Conservation (phyloP, 53 echinoderm and acorn worm genomes). For the Apostichopus leukothele region DNA sequence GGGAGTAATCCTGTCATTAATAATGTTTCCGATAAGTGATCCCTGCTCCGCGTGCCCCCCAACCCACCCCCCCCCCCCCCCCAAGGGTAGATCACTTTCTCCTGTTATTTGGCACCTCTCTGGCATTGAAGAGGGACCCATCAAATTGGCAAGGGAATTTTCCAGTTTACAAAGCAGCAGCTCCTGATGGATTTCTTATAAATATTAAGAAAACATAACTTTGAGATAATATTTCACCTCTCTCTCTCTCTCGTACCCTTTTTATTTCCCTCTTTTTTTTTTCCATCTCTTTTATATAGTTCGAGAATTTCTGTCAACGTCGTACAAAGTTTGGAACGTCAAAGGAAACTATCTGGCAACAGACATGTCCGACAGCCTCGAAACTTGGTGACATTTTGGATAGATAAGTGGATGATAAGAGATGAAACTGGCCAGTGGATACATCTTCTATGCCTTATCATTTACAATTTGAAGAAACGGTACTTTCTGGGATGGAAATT, state of each 20-base stretch:
- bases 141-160: background rate
- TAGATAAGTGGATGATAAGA: too few species aligned
- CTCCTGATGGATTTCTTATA: too few species aligned
- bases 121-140: background rate
- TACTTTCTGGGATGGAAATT: background rate
- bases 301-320: constrained; percentile 79
- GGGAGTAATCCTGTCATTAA: too few species aligned
- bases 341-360: constrained; percentile 31
- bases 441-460: background rate
- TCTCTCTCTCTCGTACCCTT: too few species aligned
- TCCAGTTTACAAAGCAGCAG: background rate
- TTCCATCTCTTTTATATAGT: constrained; percentile 60
- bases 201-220: too few species aligned
- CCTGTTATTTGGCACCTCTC: background rate
- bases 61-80: too few species aligned
- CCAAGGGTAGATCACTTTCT: background rate
- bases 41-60: too few species aligned
- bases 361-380: constrained; percentile 1
- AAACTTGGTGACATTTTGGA: constrained; percentile 16
- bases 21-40: too few species aligned
- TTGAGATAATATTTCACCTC: too few species aligned
- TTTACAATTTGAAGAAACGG: background rate
- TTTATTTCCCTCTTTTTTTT: background rate
- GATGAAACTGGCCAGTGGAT: background rate
- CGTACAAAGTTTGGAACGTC: constrained; percentile 94